These are phyloP conservation scores for Saccopteryx bilineata DNA, from an alignment of 2,113 vertebrate genomes.

Conservation along the genomic window DNA sequence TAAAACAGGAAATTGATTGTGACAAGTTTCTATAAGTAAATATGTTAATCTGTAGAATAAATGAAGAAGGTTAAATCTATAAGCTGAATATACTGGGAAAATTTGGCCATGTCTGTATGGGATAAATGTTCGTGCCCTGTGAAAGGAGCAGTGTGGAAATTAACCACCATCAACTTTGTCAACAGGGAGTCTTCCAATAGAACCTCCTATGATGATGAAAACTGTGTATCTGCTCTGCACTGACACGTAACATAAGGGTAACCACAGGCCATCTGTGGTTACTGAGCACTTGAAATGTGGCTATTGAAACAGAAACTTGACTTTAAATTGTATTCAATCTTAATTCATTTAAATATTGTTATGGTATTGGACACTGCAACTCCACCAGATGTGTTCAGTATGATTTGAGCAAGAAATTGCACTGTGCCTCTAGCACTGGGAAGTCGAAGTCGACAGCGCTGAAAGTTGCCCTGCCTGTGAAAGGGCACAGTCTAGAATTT, in stretches of 20 bases:
- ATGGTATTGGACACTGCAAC: not conserved
- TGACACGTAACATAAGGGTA: not conserved
- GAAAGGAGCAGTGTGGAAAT: not conserved
- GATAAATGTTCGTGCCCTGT: fast-evolving
- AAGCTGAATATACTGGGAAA: not conserved
- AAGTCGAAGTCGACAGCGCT: not conserved
- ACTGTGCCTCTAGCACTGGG: not conserved
- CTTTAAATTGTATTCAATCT: constrained; percentile 35
- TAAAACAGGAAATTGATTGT: not conserved
- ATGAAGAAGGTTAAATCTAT: not conserved
- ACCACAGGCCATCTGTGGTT: not conserved
- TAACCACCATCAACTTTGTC: not conserved
- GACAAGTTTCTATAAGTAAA: not conserved
- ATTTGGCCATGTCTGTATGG: not conserved
- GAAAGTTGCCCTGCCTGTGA: not conserved
- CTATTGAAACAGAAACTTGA: not conserved
- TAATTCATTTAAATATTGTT: not conserved
- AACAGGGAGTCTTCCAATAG: not conserved
- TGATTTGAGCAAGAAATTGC: not conserved
- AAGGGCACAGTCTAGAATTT: not conserved
- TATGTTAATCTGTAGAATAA: not conserved
- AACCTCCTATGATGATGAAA: not conserved
- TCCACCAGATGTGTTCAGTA: not conserved
- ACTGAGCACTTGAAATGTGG: not conserved
- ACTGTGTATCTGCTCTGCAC: not conserved